Base-by-base conservation (phyloP, 2,113 vertebrate species). In the Lophochroa leadbeateri region DNA sequence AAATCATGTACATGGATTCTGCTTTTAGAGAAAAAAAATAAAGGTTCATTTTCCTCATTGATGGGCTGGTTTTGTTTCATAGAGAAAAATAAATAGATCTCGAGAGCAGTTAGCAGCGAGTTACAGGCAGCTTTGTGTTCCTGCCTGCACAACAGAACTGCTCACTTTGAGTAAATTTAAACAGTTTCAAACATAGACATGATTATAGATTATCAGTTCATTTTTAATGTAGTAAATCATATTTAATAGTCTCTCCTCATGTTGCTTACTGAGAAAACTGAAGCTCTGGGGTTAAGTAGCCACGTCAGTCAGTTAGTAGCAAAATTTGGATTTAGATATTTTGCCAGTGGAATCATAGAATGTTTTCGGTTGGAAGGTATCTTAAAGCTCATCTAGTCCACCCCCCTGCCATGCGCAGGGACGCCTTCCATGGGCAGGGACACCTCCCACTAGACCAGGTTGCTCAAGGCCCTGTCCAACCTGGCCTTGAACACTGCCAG, bases 21-120 rank as follows among this genome's bases (percentile, higher is more conserved):
- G 65, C 85, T 94, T 88, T 91, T 88, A 96, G 94, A 96, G 68
- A 90, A 96, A 91, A 92, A 67, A 75, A 95, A 90, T 91, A 92
- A 97, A 97, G 91, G 78, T 60, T 87, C 9, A 2, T 96, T 97
- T 97, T 97, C 90, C 76, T 95, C 70, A 41, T 13, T 53, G 63
- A 91, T 63, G 84, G 77, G 72, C 94, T 96, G 88, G 9, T 68
- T 97, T 93, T 97, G 69, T 97, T 97, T 97, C 53, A 31, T 96
- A 35, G 68, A 57, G 49, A 91, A 75, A 37, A 35, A 53, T 28
- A 14, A 12, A 52, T 10, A 58, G 33, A 28, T 5, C n/a, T 87
- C 2, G 0, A 72, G 71, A 84, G 23, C 52, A 88, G 49, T 39
- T 69, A 61, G 49, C 39, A 31, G 65, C 58, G 49, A 63, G 37